A percentile compares a stretch with the other conserved stretches of the same genome.
Evolutionary conservation across 2,888 invertebrate genomes (phyloP).

Genomic region (Herminia tarsipennalis): DNA sequence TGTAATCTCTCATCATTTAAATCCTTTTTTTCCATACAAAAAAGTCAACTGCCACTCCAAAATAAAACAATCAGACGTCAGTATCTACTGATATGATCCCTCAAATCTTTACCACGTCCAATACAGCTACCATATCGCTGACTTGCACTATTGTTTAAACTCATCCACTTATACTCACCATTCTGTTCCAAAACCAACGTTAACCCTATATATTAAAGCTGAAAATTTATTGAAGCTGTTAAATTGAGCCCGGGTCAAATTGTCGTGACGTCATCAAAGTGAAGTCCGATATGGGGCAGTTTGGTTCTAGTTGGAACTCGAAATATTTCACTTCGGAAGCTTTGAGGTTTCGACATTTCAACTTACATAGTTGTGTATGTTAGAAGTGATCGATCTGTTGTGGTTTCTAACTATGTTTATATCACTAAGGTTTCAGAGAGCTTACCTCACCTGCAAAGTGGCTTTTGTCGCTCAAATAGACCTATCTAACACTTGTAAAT

Average conservation of each 20-base stretch:
- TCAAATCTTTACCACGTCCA: constrained; percentile 26
- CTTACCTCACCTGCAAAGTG: too few relatives aligned
- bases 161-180: constrained; percentile 4
- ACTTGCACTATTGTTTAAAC: constrained; percentile 39
- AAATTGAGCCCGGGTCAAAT: constrained; percentile 2
- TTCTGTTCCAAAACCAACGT: constrained; percentile 3
- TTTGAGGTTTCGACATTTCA: background rate
- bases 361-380: background rate
- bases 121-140: constrained; percentile 27
- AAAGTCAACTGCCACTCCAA: constrained; percentile 1
- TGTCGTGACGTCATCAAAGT: constrained; percentile 25
- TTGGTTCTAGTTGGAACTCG: constrained; percentile 12
- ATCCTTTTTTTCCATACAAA: too few relatives aligned
- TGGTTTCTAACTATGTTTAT: too few relatives aligned
- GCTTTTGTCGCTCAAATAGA: too few relatives aligned
- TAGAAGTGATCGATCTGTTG: background rate
- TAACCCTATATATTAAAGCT: background rate
- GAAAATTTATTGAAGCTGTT: background rate
- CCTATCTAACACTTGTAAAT: too few relatives aligned
- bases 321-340: constrained; percentile 16
- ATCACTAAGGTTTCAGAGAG: too few relatives aligned
- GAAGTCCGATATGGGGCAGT: constrained; percentile 12
- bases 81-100: constrained; percentile 13
- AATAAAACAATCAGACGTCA: constrained; percentile 10
- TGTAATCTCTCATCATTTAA: too few relatives aligned